Evolutionary conservation across 2,888 invertebrate genomes (phyloP), one percentile per base, ranked within the genome.

Genomic region (Morpho deidamia): DNA sequence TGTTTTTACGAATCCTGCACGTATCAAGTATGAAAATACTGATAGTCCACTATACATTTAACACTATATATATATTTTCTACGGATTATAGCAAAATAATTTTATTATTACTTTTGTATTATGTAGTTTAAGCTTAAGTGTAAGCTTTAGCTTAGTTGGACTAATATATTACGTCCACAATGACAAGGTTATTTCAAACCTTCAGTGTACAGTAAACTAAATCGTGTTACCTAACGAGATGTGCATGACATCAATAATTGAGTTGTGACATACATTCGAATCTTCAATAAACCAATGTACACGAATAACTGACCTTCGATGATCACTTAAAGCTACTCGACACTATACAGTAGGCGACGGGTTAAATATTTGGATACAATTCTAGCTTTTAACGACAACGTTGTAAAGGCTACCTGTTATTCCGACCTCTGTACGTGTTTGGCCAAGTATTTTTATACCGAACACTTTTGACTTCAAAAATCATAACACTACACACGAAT

Each of bases 391-490:
- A 55, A n/a, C 3, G 10, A n/a, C 8, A 37, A 14, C 7, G 32
- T 3, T 32, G 37, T 51, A 44, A 23, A 43, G 39, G 12, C 46
- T 33, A 47, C 11, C 34, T 39, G 12, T 34, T 8, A 40, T 51
- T 43, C 23, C 11, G 46, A 65, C 68, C 65, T 68, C 65, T 51
- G 63, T 71, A 52, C 11, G 40, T 48, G 47, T 48, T 48, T 48
- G 67, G 67, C 70, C 73, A 74, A 69, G 63, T 64, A 70, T 72
- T 74, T 58, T 57, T 69, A 64, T 58, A 66, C 71, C 72, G 70
- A 75, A 73, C 73, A 72, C 67, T 65, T 53, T 66, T 59, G 62
- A 62, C 43, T 44, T 44, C 44, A 42, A 51, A 57, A 58, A 59
- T 54, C 46, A 52, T 55, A 58, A 65, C 67, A 67, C 67, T 70